Base-by-base conservation (phyloP, 2,797 vertebrate genomes). In the Pantherophis vulpinus region DNA sequence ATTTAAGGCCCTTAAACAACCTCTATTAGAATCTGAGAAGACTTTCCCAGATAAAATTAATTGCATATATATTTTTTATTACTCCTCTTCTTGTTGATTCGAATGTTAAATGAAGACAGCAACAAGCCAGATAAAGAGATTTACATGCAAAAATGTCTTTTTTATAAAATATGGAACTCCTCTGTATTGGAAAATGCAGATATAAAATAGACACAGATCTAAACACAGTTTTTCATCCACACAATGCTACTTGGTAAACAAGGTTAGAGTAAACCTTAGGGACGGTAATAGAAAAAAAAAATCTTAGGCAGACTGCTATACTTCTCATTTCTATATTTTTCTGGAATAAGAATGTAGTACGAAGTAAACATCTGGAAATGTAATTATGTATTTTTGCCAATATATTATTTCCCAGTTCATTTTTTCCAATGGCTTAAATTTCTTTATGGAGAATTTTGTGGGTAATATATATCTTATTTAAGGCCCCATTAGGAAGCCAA, bases 401-500 rank as follows among this genome's bases (percentile, higher is more conserved):
- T 27, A 29, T 63, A 20, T 54, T 70, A 37, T 88, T 90, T 42
- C 58, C 32, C 51, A 29, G 42, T 93, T 59, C 86, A 88, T 29
- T n/a, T 92, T n/a, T 90, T 37, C 20, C 27, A 89, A 90, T 90
- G 92, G 0, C 0, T 94, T 91, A 94, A 87, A 74, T 58, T 91
- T 83, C 55, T 93, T 47, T 79, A 32, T 23, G 55, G 23, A 37
- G 79, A 23, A 51, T 47, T 59, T 56, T 92, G 55, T 59, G 32
- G 20, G 23, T 25, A 92, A 60, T 12, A 91, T 0, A 20, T 16
- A 90, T 90, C 83, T 54, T 94, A 88, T 2, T 1, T 55, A 88
- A 93, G 93, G 87, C 47, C 63, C 94, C 90, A 92, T 1, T 93
- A 91, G 88, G 66, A 91, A 94, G 18, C 47, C 91, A 55, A 9